phyloP scores from a whole-genome alignment of 2,797 vertebrate species.

The Acanthurus tractus region DNA sequence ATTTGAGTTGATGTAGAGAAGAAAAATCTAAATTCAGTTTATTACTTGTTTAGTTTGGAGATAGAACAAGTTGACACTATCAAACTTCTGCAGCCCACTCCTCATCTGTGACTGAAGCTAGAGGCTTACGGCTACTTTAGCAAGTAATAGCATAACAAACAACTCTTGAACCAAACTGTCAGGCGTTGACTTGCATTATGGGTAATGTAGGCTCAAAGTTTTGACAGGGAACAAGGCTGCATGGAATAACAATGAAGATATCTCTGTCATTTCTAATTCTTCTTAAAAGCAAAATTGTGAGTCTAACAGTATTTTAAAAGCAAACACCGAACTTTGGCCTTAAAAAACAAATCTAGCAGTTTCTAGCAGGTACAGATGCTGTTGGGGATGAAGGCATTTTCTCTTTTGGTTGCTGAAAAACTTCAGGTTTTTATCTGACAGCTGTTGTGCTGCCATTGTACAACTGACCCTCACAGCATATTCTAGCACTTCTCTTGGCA shows the following conservation, averaged over 20 bases:
- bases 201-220: not conserved
- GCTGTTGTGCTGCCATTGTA: conserved; percentile 32
- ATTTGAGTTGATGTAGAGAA: not conserved
- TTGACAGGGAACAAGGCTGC: not conserved
- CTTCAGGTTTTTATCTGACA: conserved; percentile 38
- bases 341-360: conserved; percentile 7
- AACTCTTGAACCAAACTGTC: not conserved
- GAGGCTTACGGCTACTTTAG: not conserved
- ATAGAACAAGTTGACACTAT: not conserved
- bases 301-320: not conserved
- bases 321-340: not conserved
- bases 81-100: not conserved
- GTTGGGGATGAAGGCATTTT: not conserved
- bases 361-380: conserved; percentile 10
- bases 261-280: not conserved
- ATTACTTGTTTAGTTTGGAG: not conserved
- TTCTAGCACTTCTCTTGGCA: conserved; percentile 7
- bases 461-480: conserved; percentile 28
- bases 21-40: no score
- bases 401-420: conserved; percentile 3
- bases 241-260: not conserved
- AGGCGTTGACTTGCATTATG: not conserved
- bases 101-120: not conserved
- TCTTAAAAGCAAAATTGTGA: not conserved
- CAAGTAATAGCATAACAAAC: not conserved